A percentile compares a stretch with the other conserved stretches of the same genome.
phyloP scores from a whole-genome alignment of 2,888 invertebrate genomes.

The Epirrita christyi region DNA sequence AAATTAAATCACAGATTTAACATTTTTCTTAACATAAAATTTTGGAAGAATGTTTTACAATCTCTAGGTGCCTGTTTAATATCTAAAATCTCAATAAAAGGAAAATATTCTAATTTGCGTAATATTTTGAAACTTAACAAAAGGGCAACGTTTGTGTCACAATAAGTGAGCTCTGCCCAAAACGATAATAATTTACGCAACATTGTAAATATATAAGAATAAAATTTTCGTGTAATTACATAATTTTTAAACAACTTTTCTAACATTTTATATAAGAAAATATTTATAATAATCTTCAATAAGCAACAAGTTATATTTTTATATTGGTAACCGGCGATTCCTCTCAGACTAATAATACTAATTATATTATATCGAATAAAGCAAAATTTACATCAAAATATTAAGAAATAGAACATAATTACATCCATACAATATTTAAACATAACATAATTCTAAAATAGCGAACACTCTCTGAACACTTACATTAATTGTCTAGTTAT shows the following conservation, averaged over 20 bases:
- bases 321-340: slow-evolving; percentile 85
- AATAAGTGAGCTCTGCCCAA: slow-evolving; percentile 45
- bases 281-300: slow-evolving; percentile 81
- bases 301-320: slow-evolving; percentile 83
- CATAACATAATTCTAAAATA: slow-evolving; percentile 63
- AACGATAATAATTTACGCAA: slow-evolving; percentile 77
- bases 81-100: slow-evolving; percentile 67
- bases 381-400: slow-evolving; percentile 76
- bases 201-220: slow-evolving; percentile 60
- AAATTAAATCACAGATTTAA: slow-evolving; percentile 82
- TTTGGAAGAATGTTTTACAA: slow-evolving; percentile 47
- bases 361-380: slow-evolving; percentile 77
- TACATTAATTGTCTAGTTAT: slow-evolving; percentile 62
- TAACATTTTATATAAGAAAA: slow-evolving; percentile 77
- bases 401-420: slow-evolving; percentile 65
- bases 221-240: slow-evolving; percentile 62
- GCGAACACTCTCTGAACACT: slow-evolving; percentile 80
- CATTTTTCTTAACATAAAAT: slow-evolving; percentile 69
- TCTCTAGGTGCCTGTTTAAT: slow-evolving; percentile 57
- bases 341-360: slow-evolving; percentile 84
- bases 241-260: slow-evolving; percentile 70
- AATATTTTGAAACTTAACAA: slow-evolving; percentile 81
- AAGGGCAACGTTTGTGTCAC: slow-evolving; percentile 44
- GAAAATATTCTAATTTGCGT: slow-evolving; percentile 66
- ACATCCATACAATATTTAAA: slow-evolving; percentile 65